These are phyloP conservation scores for Lasioglossum zephyrum DNA, from an alignment of 2,888 invertebrate genomes.

Conservation along the genomic window DNA sequence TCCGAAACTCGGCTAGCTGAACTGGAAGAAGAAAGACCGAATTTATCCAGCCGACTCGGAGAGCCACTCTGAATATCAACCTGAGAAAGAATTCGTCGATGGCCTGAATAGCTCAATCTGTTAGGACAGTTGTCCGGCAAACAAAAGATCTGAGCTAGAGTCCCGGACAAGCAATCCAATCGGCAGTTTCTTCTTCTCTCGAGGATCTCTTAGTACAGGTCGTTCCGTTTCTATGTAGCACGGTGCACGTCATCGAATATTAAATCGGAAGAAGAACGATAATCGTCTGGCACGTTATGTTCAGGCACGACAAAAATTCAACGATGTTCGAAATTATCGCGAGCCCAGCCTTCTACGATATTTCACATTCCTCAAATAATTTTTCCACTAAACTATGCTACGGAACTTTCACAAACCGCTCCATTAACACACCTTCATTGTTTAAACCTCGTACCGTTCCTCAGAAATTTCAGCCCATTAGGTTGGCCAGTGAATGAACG, in stretches of 20 bases:
- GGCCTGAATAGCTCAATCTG: constrained; percentile 27
- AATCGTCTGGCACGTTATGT: background rate
- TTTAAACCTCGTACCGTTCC: background rate
- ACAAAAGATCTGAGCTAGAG: constrained; percentile 17
- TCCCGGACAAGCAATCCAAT: constrained; percentile 15
- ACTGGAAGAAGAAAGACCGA: background rate
- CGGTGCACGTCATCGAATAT: background rate
- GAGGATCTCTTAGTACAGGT: background rate
- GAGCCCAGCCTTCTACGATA: background rate
- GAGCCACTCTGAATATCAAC: constrained; percentile 10
- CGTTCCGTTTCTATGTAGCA: background rate
- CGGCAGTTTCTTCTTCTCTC: constrained; percentile 10
- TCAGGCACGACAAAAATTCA: background rate
- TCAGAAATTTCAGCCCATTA: background rate
- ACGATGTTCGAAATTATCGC: background rate
- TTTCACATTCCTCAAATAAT: background rate
- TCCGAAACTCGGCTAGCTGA: background rate
- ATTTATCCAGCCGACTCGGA: background rate
- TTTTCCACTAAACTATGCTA: background rate
- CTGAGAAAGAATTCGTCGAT: constrained; percentile 18
- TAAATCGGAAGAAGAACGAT: background rate
- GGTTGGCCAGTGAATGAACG: background rate
- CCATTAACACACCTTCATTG: background rate
- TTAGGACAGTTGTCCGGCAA: constrained; percentile 27
- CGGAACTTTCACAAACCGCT: background rate